Base-by-base conservation (phyloP, 2,888 invertebrate species). In the Tethea ocularis region DNA sequence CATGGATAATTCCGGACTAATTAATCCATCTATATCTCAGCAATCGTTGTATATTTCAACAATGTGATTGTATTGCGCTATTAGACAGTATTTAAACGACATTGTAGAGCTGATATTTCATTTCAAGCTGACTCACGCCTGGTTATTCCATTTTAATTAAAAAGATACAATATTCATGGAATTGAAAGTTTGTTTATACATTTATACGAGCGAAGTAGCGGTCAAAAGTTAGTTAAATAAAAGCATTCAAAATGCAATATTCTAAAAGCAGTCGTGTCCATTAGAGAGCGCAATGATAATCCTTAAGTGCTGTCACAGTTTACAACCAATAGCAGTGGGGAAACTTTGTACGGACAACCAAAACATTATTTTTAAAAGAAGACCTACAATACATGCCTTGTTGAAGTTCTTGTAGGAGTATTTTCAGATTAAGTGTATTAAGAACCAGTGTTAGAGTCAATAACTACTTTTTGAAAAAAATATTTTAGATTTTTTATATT, bases 231-330 rank as follows among this genome's bases (percentile, higher is more conserved):
- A 68, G 13, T 36, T 23, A 24, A 33, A 33, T 57, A 60, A 59
- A 55, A 60, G 67, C 57, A 66, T 67, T 66, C 65, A 69, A 60
- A 64, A 68, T 59, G 59, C 72, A 72, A 67, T 68, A 66, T 68
- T 58, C 54, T 54, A 54, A 54, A 53, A 54, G 58, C 53, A 51
- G 52, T 62, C 58, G 57, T 26, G 58, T 71, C 69, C 72, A 73
- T 73, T 73, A 73, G 66, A 63, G 62, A 57, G 61, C 57, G 65
- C 61, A 71, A 72, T 72, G 72, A 72, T 72, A 72, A 69, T 46
- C 64, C 66, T 71, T 65, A 69, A 72, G 72, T 72, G 72, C 72
- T 68, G 8, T 57, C 52, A 60, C 17, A 1, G 4, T 4, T 0
- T 52, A 72, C 13, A 4, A 67, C 62, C 54, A 58, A 61, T 59